Evolutionary conservation across 2,888 invertebrate species (phyloP).

Genomic region (Thecocarcelia acutangulata): DNA sequence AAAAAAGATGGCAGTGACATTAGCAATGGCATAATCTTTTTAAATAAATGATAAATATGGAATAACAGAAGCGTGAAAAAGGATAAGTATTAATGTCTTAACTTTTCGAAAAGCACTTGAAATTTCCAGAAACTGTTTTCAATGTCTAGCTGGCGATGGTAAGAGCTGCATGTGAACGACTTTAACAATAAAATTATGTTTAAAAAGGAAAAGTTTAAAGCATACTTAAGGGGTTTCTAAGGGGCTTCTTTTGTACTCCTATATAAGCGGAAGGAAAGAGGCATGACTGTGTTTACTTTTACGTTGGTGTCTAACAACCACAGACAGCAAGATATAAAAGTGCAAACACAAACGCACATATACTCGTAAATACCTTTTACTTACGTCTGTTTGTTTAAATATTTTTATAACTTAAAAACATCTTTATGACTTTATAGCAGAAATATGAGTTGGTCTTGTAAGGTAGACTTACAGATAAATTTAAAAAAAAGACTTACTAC

Average conservation of each 20-base stretch:
- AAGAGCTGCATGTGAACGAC: not conserved
- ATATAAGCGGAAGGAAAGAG: constrained; percentile 2
- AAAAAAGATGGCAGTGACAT: not conserved
- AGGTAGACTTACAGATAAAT: no score
- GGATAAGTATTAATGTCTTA: constrained; percentile 1
- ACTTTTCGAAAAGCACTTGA: constrained; percentile 1
- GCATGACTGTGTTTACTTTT: not conserved
- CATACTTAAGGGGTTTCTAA: constrained; percentile 23
- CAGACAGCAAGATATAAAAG: not conserved
- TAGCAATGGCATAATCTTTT: constrained; percentile 26
- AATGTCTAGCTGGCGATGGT: constrained; percentile 8
- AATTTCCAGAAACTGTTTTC: constrained; percentile 12
- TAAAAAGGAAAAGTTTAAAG: constrained; percentile 1
- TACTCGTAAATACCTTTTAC: no score
- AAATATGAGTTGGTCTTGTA: not conserved
- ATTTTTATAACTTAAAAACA: not conserved
- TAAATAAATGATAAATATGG: not conserved
- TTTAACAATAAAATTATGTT: constrained; percentile 1
- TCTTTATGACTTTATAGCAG: not conserved
- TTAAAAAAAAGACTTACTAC: not conserved
- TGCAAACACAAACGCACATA: no score
- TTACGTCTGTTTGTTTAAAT: no score
- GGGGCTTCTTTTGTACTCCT: not conserved
- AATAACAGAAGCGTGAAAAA: constrained; percentile 15
- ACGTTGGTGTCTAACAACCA: not conserved